Percentiles rank a stretch among this genome's conserved stretches.
Evolutionary conservation across 2,888 invertebrate genomes (phyloP).

Genomic region (Torymus tubicola): DNA sequence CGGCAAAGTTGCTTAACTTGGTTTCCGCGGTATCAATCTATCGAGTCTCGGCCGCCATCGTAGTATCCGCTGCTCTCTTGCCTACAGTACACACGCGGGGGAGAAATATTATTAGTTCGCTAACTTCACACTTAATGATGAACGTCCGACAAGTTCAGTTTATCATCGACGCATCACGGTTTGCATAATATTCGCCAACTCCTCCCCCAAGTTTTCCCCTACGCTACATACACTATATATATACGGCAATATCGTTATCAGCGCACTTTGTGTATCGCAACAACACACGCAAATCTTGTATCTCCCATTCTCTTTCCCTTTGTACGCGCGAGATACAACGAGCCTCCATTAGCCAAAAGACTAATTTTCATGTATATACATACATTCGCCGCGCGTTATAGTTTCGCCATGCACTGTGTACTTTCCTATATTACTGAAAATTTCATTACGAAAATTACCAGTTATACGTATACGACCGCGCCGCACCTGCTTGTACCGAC

Average conservation of each 20-base stretch:
- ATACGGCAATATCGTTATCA: slow-evolving; percentile 54
- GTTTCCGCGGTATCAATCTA: slow-evolving; percentile 50
- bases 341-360: slow-evolving; percentile 39
- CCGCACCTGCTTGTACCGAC: no score
- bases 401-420: slow-evolving; percentile 1
- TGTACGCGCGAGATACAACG: slow-evolving; percentile 15
- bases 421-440: slow-evolving; percentile 15
- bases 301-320: neutral
- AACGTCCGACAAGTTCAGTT: slow-evolving; percentile 55
- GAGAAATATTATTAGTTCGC: slow-evolving; percentile 56
- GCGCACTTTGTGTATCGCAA: slow-evolving; percentile 6
- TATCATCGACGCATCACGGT: slow-evolving; percentile 47
- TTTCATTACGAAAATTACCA: slow-evolving; percentile 32
- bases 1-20: slow-evolving; percentile 50
- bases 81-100: neutral
- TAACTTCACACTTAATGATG: slow-evolving; percentile 57
- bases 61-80: neutral
- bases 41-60: slow-evolving; percentile 15
- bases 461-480: neutral
- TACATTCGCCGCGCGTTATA: neutral
- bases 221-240: no score
- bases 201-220: slow-evolving; percentile 30
- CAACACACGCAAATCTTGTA: slow-evolving; percentile 43
- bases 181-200: slow-evolving; percentile 53
- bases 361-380: slow-evolving; percentile 22